Conservation (phyloP, 2,797 vertebrate genomes). For the Trichosurus vulpecula region DNA sequence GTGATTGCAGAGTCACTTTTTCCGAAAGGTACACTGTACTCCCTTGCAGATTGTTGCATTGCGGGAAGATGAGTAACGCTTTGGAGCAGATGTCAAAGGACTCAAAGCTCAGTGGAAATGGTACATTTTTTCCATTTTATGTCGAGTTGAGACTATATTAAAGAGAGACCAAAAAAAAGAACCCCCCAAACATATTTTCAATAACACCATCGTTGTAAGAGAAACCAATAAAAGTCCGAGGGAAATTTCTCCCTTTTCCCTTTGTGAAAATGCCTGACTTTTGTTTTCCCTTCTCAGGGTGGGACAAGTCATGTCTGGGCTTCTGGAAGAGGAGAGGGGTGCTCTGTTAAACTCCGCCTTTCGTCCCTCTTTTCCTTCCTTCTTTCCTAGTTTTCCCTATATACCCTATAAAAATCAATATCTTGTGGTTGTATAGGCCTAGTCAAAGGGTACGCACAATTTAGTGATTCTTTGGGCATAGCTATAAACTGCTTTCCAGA, state of each 20-base stretch:
- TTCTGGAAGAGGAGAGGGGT: conserved; percentile 10
- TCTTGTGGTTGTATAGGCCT: not conserved
- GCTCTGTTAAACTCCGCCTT: not conserved
- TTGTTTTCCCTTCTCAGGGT: conserved; percentile 6
- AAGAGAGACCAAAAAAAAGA: conserved; percentile 78
- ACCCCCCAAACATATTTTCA: conserved; percentile 79
- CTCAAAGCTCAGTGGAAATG: conserved; percentile 81
- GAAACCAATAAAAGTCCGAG: conserved; percentile 73
- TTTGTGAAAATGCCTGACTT: conserved; percentile 68
- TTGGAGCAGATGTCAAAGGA: conserved; percentile 85
- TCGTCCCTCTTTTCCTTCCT: not conserved
- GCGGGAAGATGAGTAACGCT: conserved; percentile 83
- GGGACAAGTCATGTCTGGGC: conserved; percentile 4
- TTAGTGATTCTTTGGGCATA: not conserved
- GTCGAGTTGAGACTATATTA: conserved; percentile 81
- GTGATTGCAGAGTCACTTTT: conserved; percentile 81
- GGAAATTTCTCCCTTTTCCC: conserved; percentile 71
- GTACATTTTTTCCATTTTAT: conserved; percentile 84
- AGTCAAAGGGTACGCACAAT: not conserved
- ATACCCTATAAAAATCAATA: not conserved
- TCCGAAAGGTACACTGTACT: conserved; percentile 84
- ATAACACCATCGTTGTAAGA: conserved; percentile 68
- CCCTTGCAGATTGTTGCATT: conserved; percentile 80
- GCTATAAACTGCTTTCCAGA: not conserved
- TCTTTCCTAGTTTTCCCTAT: not conserved